Evolutionary conservation across 2,888 invertebrate species (phyloP), one percentile per base, ranked within the genome.

Genomic region (Hyles lineata): DNA sequence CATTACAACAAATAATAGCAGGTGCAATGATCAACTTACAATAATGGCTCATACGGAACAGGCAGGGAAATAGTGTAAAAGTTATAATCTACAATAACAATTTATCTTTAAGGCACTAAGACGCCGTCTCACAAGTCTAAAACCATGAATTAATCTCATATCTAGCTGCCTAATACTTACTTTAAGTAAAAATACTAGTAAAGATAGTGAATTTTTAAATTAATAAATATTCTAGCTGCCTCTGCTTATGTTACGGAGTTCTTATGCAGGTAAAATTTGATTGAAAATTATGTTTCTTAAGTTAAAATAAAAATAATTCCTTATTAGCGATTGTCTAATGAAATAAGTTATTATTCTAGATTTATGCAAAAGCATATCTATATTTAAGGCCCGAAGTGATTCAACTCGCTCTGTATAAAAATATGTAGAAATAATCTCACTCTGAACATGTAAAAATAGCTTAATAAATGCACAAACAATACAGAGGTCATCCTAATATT

Each of bases 101-200:
- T 74, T 74, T 69, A 52, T 62, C 79, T 79, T 83, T 85, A 86
- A 83, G 84, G 86, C 92, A 92, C 92, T 92, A 92, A 89, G 89
- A 90, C 88, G 88, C 88, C 81, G 71, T 60, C 77, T 82, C 79
- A 77, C 79, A 77, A 75, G 70, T 78, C 62, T 78, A 82, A 78
- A 76, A 76, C 77, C 72, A 76, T 70, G 72, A 77, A 74, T 79
- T 80, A 77, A 78, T 80, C 75, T 80, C 76, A 79, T 75, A 77
- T 78, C 82, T 87, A 89, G 85, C 86, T 84, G 86, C 83, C 85
- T 84, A 79, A 75, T 67, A 74, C 72, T 72, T 75, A 70, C 73
- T 77, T 76, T 67, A 58, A 67, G 25, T 35, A 70, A 58, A 70
- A 58, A 70, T 55, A 58, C 72, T 43, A 72, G 9, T 32, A 70